Percentiles rank a stretch among this genome's conserved stretches.
phyloP scores from a whole-genome alignment of 2,797 vertebrate genomes.

The Myotis myotis region DNA sequence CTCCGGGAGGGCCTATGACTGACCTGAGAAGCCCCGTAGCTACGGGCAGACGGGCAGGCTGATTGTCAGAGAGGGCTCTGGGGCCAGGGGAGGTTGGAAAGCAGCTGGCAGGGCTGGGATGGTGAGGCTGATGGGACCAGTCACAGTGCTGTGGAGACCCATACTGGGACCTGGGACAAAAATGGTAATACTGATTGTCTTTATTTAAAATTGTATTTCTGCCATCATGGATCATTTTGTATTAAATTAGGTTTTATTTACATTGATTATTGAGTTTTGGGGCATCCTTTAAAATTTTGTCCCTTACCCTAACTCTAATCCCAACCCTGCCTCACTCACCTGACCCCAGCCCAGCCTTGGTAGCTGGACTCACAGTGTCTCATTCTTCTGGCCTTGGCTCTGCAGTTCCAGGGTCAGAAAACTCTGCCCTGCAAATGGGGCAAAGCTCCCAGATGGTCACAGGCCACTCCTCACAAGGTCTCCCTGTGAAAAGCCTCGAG shows the following conservation, averaged over 20 bases:
- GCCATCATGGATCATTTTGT: not conserved
- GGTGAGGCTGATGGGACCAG: not conserved
- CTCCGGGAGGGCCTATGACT: not conserved
- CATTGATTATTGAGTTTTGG: not conserved
- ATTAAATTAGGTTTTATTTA: not conserved
- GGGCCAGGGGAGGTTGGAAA: not conserved
- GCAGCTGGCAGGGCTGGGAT: no score
- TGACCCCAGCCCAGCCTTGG: not conserved
- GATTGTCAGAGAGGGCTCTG: not conserved
- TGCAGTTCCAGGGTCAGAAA: not conserved
- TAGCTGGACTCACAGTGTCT: not conserved
- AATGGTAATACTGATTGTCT: not conserved
- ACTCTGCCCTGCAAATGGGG: not conserved
- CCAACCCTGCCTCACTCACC: not conserved
- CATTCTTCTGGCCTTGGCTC: not conserved
- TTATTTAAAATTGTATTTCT: not conserved
- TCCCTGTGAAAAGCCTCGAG: not conserved
- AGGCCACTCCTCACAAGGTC: not conserved
- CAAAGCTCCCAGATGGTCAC: not conserved
- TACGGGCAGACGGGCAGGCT: not conserved
- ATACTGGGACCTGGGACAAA: not conserved
- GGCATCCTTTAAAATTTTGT: not conserved
- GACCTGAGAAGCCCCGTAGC: no score
- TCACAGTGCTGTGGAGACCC: not conserved
- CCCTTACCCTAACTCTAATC: no score